Evolutionary conservation across 2,888 invertebrate species (phyloP).

Genomic region (Pediacus dermestoides): DNA sequence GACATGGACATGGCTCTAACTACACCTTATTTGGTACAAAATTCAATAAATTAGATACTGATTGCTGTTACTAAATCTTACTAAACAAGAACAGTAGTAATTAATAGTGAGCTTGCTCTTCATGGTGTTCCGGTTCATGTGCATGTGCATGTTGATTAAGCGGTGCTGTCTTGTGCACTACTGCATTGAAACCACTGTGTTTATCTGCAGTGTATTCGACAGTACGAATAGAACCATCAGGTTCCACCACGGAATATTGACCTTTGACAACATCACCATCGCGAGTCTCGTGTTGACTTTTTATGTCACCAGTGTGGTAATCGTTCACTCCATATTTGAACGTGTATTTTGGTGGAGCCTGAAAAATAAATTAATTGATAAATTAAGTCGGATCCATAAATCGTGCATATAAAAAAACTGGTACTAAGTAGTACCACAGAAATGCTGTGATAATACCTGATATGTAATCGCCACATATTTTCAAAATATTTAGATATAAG

Average conservation of each 20-base stretch:
- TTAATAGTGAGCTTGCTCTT: constrained; percentile 13
- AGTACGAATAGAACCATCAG: constrained; percentile 46
- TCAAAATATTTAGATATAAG: no score
- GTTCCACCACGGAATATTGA: constrained; percentile 46
- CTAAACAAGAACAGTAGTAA: no score
- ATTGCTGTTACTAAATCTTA: no score
- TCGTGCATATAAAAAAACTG: no score
- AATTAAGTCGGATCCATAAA: no score
- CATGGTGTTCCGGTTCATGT: constrained; percentile 15
- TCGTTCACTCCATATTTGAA: constrained; percentile 48
- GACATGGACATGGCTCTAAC: no score
- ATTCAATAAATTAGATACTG: no score
- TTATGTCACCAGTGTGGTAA: constrained; percentile 46
- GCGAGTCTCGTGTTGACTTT: constrained; percentile 44
- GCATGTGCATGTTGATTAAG: constrained; percentile 22
- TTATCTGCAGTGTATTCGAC: constrained; percentile 48
- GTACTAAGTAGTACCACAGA: no score
- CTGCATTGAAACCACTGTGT: constrained; percentile 46
- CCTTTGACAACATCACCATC: constrained; percentile 48
- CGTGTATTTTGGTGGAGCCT: constrained; percentile 45
- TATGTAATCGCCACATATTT: no score
- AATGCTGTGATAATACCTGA: no score
- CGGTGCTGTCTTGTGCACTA: constrained; percentile 38
- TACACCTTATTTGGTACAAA: no score
- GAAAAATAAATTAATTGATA: constrained; percentile 17